Base-by-base conservation (phyloP, 92 coral and sea anemone species). In the Diadumene lineata region DNA sequence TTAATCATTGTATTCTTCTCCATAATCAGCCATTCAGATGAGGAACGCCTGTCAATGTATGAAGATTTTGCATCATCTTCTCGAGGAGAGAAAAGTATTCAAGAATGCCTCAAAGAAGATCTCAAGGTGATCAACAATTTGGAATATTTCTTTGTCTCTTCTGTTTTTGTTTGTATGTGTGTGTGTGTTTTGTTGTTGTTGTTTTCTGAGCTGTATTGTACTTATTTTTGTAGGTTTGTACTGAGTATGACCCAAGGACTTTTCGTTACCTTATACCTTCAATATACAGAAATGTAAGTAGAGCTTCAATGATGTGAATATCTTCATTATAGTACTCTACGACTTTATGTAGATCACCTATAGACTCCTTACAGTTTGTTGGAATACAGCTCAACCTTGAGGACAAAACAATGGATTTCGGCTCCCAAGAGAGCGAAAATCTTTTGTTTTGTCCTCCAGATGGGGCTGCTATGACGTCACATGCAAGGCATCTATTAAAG, bases 31-130 rank as follows among this genome's bases (percentile, higher is more conserved):
- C 86, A 87, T 31, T 75, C 85, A 50, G 99, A 96, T 61, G 99
- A 92, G 53, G 99, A 96, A 76, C 89, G 97, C 11, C 87, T 96
- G 51, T 84, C 97, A 56, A 88, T 96, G 88, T 96, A 96, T 66
- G 99, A 96, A 66, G 99, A 96, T 76, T 96, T 96, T 74, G 92
- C 90, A 25, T 76, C 79, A 30, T 80, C 92, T 1, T 89, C 85
- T 66, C 90, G 94, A 65, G 99, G 94, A 65, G 93, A 92, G 46
- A 92, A 84, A 78, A 68, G 87, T 33, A 84, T 92, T 44, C 90
- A 83, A 29, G 79, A 72, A 16, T 89, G 97, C 82, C 84, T 96
- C 31, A 79, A 67, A 64, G 97, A 92, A 57, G 99, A 96, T 76
- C 87, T 96, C 28, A 96, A 92, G 89, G 97, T 91, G n/a, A 50